Percentiles rank a stretch among this genome's conserved stretches.
Conservation (phyloP, 1,140 invertebrate genomes). For the Papilio helenus region DNA sequence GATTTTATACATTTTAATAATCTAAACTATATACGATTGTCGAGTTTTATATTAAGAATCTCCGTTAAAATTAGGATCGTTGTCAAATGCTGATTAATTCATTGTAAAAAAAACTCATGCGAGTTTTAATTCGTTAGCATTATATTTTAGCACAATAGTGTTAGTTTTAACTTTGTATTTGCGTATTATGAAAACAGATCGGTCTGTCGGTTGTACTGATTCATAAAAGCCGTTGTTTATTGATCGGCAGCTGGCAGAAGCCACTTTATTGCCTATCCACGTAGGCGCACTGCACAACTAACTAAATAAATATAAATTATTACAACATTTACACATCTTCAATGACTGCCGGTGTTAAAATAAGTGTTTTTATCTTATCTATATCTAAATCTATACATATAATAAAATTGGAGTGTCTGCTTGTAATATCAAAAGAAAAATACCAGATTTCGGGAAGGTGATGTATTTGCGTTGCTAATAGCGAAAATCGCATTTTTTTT, state of each 20-base stretch:
- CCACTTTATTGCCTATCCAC: slow-evolving; percentile 6
- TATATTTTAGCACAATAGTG: slow-evolving; percentile 36
- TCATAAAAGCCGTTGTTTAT: slow-evolving; percentile 20
- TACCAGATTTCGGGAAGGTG: too few relatives aligned
- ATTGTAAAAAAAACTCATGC: not conserved
- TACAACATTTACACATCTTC: not conserved
- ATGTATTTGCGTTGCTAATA: too few relatives aligned
- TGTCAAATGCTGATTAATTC: too few relatives aligned
- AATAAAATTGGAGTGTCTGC: too few relatives aligned
- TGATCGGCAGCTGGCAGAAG: not conserved
- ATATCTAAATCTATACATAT: too few relatives aligned
- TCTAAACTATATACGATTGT: too few relatives aligned
- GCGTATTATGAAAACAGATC: slow-evolving; percentile 9
- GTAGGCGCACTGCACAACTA: slow-evolving; percentile 11
- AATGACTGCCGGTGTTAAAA: slow-evolving; percentile 9
- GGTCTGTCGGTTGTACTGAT: slow-evolving; percentile 20
- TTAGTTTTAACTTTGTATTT: slow-evolving; percentile 19
- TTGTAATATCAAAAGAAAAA: too few relatives aligned
- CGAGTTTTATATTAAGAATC: too few relatives aligned
- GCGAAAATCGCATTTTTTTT: too few relatives aligned
- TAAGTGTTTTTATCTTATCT: too few relatives aligned
- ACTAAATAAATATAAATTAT: slow-evolving; percentile 23
- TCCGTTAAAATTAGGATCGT: too few relatives aligned
- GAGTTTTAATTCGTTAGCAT: slow-evolving; percentile 33
- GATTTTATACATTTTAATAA: too few relatives aligned